phyloP scores from a whole-genome alignment of 2,888 invertebrate genomes.

The Xanthorhoe designata region DNA sequence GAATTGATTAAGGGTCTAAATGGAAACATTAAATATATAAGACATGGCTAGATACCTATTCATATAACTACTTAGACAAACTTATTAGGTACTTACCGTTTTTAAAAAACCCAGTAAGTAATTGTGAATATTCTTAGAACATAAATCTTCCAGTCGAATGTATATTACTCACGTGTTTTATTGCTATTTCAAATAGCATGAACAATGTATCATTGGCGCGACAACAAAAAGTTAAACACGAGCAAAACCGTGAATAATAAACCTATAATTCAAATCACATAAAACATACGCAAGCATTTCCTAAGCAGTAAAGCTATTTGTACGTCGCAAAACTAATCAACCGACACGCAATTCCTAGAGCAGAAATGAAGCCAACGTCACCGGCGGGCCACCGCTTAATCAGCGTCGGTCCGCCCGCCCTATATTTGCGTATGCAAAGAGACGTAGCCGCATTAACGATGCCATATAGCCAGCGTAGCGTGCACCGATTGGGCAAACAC shows the following conservation, averaged over 20 bases:
- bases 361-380: conserved; percentile 74
- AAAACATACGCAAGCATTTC: conserved; percentile 29
- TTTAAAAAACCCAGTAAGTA: no score
- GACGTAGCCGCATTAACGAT: conserved; percentile 84
- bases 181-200: background rate
- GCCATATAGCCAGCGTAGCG: conserved; percentile 85
- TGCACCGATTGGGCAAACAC: conserved; percentile 86
- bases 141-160: background rate
- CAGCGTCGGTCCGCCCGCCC: conserved; percentile 81
- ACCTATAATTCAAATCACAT: conserved; percentile 19
- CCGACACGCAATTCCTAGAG: conserved; percentile 69
- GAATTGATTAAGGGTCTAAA: conserved; percentile 24
- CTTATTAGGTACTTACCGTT: background rate
- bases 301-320: conserved; percentile 44
- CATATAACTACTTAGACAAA: background rate
- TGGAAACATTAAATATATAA: conserved; percentile 4
- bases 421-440: conserved; percentile 87
- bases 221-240: conserved; percentile 17
- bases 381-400: conserved; percentile 81
- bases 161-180: background rate
- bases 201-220: conserved; percentile 1
- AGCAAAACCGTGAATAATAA: conserved; percentile 21
- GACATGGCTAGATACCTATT: background rate
- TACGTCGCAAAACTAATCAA: conserved; percentile 69
- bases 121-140: background rate